Percentiles rank a stretch among this genome's conserved stretches.
Conservation (phyloP, 2,113 vertebrate genomes). For the Catharus minimus region DNA sequence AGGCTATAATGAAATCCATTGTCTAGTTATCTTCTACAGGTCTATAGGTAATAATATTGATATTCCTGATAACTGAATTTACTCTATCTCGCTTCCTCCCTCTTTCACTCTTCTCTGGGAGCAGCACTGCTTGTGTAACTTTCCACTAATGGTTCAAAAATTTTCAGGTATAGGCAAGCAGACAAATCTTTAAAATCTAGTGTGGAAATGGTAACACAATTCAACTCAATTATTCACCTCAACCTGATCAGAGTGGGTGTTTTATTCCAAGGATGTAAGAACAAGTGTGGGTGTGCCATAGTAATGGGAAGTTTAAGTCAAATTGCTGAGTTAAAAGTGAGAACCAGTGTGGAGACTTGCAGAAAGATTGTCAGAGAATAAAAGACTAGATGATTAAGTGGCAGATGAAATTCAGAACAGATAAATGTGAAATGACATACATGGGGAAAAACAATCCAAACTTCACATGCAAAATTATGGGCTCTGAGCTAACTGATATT, state of each 20-base stretch:
- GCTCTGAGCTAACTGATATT: not conserved
- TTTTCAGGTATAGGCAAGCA: not conserved
- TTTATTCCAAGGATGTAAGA: not conserved
- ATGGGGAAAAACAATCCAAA: constrained; percentile 6
- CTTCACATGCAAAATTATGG: not conserved
- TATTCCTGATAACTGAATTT: not conserved
- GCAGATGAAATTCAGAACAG: not conserved
- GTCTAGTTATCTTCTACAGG: not conserved
- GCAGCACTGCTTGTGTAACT: not conserved
- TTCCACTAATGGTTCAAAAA: not conserved
- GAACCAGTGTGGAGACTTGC: not conserved
- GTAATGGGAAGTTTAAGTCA: not conserved
- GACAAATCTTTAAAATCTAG: not conserved
- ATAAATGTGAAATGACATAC: not conserved
- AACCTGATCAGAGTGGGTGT: not conserved
- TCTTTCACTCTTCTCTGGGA: accelerated
- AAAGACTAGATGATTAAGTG: not conserved
- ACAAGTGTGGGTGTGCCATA: not conserved
- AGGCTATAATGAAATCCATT: not conserved
- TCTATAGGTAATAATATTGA: not conserved
- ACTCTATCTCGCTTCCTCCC: accelerated
- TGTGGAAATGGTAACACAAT: not conserved
- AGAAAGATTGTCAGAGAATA: not conserved
- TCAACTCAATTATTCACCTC: not conserved
- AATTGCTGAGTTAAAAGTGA: not conserved